Evolutionary conservation across 2,888 invertebrate species (phyloP).

Genomic region (Troglohyphantes excavatus): DNA sequence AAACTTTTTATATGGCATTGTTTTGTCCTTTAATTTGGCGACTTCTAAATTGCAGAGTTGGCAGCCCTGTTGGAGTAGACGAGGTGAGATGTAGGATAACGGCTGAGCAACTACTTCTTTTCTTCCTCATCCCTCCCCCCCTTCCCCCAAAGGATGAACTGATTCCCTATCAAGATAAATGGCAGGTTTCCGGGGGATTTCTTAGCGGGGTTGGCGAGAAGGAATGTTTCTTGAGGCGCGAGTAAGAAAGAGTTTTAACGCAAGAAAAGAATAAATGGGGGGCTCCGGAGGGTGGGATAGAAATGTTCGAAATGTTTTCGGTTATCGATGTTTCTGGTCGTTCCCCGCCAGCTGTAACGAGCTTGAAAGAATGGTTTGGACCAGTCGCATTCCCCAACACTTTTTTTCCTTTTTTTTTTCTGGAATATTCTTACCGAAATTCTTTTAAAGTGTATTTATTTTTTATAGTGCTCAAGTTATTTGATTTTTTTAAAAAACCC

Average conservation of each 20-base stretch:
- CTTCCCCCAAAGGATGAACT: constrained; percentile 40
- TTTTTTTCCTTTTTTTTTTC: background rate
- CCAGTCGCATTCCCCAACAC: background rate
- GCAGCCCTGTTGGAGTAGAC: background rate
- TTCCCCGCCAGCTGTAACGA: constrained; percentile 14
- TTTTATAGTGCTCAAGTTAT: too few species aligned
- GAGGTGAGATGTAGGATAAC: constrained; percentile 68
- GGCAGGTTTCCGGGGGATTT: constrained; percentile 44
- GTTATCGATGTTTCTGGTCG: constrained; percentile 26
- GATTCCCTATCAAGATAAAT: constrained; percentile 72
- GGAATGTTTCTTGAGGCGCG: constrained; percentile 64
- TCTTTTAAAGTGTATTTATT: too few species aligned
- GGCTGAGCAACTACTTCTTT: constrained; percentile 50
- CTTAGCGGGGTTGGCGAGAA: background rate
- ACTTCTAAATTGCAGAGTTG: too few species aligned
- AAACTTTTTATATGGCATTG: too few species aligned
- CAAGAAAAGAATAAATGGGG: constrained; percentile 24
- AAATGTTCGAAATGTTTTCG: constrained; percentile 38
- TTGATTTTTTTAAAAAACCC: too few species aligned
- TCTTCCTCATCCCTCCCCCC: background rate
- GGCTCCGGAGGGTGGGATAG: constrained; percentile 3
- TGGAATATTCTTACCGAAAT: too few species aligned
- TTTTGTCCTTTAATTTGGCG: too few species aligned
- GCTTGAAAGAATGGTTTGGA: background rate
- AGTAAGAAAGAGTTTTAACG: constrained; percentile 51